phyloP scores from a whole-genome alignment of 2,113 vertebrate genomes.

The Proteles cristata region DNA sequence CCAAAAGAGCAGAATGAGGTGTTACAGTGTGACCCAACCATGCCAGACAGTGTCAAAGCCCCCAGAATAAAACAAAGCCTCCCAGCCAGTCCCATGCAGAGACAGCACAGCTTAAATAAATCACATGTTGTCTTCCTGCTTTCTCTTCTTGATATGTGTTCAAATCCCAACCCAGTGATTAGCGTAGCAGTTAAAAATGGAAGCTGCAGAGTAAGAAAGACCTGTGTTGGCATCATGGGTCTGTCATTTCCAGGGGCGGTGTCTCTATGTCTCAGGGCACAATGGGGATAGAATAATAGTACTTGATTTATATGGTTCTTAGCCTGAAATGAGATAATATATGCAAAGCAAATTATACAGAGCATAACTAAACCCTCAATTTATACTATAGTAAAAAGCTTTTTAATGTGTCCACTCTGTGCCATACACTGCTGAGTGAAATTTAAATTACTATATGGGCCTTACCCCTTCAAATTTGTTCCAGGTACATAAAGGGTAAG shows the following conservation, averaged over 20 bases:
- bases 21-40: neutral
- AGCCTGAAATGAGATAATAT: neutral
- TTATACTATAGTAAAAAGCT: neutral
- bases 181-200: neutral
- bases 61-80: neutral
- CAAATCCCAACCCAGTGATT: neutral
- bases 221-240: neutral
- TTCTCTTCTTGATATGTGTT: neutral
- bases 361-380: neutral
- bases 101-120: neutral
- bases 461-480: neutral
- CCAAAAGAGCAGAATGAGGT: neutral
- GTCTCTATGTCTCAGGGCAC: neutral
- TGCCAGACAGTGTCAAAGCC: neutral
- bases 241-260: neutral
- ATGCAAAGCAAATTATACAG: neutral
- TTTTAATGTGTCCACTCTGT: neutral
- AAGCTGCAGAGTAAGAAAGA: neutral
- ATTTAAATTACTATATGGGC: neutral
- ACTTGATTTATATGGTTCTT: neutral
- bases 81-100: neutral
- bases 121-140: neutral
- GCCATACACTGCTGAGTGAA: neutral
- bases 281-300: neutral
- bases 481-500: neutral